phyloP scores from a whole-genome alignment of 2,888 invertebrate species.

The Lapara coniferarum region DNA sequence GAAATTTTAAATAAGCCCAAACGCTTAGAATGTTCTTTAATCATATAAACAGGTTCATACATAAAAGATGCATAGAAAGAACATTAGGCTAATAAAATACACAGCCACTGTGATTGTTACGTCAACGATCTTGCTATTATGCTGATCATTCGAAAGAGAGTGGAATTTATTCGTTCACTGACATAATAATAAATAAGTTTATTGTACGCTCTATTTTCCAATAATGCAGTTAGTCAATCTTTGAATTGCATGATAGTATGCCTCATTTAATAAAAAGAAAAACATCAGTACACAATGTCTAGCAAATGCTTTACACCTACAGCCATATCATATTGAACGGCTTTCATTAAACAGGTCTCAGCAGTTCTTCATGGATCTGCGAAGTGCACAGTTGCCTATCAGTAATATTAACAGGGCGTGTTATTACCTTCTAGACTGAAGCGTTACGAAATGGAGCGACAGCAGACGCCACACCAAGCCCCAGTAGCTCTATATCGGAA shows the following conservation, averaged over 20 bases:
- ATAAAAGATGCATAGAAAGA: slow-evolving; percentile 24
- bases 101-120: slow-evolving; percentile 25
- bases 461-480: slow-evolving; percentile 92
- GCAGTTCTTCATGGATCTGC: background rate
- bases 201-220: slow-evolving; percentile 3
- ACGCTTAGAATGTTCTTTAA: slow-evolving; percentile 15
- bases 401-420: slow-evolving; percentile 8
- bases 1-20: slow-evolving; percentile 2
- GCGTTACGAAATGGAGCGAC: slow-evolving; percentile 83
- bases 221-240: background rate
- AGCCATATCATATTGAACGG: too few relatives aligned
- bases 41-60: slow-evolving; percentile 23
- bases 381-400: slow-evolving; percentile 21
- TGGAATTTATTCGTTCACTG: slow-evolving; percentile 13
- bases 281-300: background rate
- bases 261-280: background rate
- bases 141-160: slow-evolving; percentile 25
- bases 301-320: background rate
- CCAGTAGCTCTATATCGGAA: slow-evolving; percentile 95
- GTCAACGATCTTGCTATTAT: slow-evolving; percentile 25
- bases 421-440: slow-evolving; percentile 67
- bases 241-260: background rate
- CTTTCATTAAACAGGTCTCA: background rate
- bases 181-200: slow-evolving; percentile 17
- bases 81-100: slow-evolving; percentile 25